A percentile compares a stretch with the other conserved stretches of the same genome.
These are phyloP conservation scores for Drosophila testacea DNA, from an alignment of 2,888 invertebrate species.

Conservation along the genomic window DNA sequence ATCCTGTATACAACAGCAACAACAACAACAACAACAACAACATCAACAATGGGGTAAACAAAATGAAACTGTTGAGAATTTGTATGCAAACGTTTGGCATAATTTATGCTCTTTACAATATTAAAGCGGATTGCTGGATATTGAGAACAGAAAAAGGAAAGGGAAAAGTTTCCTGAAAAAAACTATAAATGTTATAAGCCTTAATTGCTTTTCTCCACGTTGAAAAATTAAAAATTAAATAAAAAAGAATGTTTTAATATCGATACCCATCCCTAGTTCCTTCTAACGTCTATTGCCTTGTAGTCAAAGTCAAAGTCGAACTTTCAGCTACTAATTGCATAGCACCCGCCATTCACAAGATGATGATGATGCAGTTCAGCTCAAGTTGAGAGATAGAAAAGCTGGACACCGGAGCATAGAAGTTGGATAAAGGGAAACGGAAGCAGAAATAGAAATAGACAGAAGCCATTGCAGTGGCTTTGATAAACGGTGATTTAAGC, in stretches of 20 bases:
- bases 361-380: constrained; percentile 1
- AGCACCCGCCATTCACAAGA: constrained; percentile 24
- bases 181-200: no score
- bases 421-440: not conserved
- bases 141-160: not conserved
- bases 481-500: constrained; percentile 60
- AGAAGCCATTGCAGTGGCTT: constrained; percentile 40
- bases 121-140: constrained; percentile 49
- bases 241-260: no score
- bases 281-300: not conserved
- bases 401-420: not conserved
- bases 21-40: constrained; percentile 15
- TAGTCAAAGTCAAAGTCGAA: constrained; percentile 30
- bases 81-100: constrained; percentile 42
- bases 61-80: constrained; percentile 18
- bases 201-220: no score
- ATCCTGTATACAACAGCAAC: constrained; percentile 37
- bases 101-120: constrained; percentile 59
- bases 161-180: not conserved
- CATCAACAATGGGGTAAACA: constrained; percentile 11
- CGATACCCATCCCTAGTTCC: no score
- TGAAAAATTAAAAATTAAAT: no score
- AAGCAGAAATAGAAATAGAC: constrained; percentile 6
- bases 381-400: not conserved
- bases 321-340: constrained; percentile 46